phyloP scores from a whole-genome alignment of 1,140 invertebrate species.

The Drosophila subobscura region DNA sequence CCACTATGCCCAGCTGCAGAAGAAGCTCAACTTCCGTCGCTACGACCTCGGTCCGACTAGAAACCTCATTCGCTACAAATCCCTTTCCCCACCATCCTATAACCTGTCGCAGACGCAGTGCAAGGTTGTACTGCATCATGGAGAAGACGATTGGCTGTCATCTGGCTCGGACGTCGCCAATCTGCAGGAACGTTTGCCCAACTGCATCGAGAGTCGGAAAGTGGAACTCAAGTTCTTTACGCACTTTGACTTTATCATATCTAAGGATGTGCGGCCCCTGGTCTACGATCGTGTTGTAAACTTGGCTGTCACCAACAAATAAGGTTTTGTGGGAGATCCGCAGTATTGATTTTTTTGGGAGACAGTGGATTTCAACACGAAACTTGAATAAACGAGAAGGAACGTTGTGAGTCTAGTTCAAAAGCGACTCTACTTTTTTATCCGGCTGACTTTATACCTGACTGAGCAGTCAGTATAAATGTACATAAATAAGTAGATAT shows the following conservation, averaged over 20 bases:
- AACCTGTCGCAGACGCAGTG: slow-evolving; percentile 26
- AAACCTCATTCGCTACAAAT: slow-evolving; percentile 21
- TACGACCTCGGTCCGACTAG: slow-evolving; percentile 30
- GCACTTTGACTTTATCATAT: slow-evolving; percentile 54
- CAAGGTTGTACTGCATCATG: slow-evolving; percentile 45
- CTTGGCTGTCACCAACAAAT: neutral
- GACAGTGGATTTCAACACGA: too few relatives aligned
- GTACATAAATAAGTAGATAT: too few relatives aligned
- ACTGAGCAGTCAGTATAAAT: too few relatives aligned
- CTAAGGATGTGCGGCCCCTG: slow-evolving; percentile 28
- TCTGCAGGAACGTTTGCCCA: slow-evolving; percentile 21
- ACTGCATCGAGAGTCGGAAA: slow-evolving; percentile 28
- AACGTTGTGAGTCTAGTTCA: too few relatives aligned
- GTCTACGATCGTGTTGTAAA: slow-evolving; percentile 32
- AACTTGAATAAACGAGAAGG: too few relatives aligned
- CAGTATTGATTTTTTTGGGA: too few relatives aligned
- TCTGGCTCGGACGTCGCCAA: slow-evolving; percentile 12
- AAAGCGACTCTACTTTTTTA: too few relatives aligned
- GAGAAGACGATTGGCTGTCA: slow-evolving; percentile 43
- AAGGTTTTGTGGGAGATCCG: too few relatives aligned
- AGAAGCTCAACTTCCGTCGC: slow-evolving; percentile 1
- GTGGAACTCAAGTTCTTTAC: slow-evolving; percentile 16
- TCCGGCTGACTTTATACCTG: too few relatives aligned
- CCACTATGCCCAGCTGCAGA: slow-evolving; percentile 51
- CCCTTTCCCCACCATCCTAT: slow-evolving; percentile 14